Base-by-base conservation (phyloP, 1,140 invertebrate species). In the Leptinotarsa undecemlineata region DNA sequence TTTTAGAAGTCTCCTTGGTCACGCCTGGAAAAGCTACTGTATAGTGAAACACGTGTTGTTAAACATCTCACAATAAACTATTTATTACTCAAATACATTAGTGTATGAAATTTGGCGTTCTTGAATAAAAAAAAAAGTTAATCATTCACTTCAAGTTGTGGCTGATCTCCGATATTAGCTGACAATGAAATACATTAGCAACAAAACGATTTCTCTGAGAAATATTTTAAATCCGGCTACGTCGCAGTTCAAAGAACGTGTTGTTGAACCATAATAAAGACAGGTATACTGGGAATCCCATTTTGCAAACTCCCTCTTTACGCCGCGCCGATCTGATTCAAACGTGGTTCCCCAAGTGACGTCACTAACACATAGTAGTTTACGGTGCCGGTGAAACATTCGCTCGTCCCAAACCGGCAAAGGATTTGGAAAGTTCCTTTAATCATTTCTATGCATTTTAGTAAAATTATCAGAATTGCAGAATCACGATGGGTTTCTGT, bases 371-470 rank as follows among this genome's bases (percentile, higher is more conserved):
- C 33, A 20, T 4, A 33, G 42, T 33, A 15, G 69, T 60, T 19
- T 19, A 71, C 20, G 6, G 48, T 26, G 47, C 19, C 20, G 6
- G 48, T 26, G 47, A 47, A 15, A 19, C 71, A 72, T 72, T 60
- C 71, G 61, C 71, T n/a, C 62, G 33, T 42, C n/a, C 42, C 33
- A 42, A 33, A 23, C 60, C 71, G 47, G 33, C 62, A 63, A 71
- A 61, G 17, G 60, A 62, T 61, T 72, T 66, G 71, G 71, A 64
- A 72, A 72, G 71, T 72, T 72, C 61, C 20, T 72, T 72, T 72
- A 72, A 72, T 72, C 71, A 72, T 72, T 72, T 21, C 21, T 14
- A 6, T 70, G 61, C 61, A 72, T 72, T 72, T 72, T 66, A 21
- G n/a, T 47, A 64, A 66, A 71, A 64, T 72, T 64, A 48, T 48